Conservation (phyloP, 2,888 invertebrate genomes). For the Andrena praecox region DNA sequence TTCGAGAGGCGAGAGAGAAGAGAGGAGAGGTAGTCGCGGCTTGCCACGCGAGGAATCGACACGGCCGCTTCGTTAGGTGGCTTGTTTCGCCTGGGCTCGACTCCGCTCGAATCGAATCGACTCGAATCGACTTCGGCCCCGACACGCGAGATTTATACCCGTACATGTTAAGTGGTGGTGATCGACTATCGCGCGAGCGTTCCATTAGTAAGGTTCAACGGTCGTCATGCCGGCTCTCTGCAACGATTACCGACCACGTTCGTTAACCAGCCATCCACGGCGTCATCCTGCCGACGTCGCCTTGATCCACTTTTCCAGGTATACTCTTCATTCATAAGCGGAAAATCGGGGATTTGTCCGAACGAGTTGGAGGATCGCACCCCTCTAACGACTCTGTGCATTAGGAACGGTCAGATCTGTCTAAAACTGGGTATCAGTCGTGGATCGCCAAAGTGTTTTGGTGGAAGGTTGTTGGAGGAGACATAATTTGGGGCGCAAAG, state of each 20-base stretch:
- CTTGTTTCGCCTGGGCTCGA: slow-evolving; percentile 65
- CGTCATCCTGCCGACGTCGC: slow-evolving; percentile 15
- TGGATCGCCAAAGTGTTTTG: too few species aligned
- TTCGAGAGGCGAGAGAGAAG: slow-evolving; percentile 67
- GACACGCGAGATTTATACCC: slow-evolving; percentile 71
- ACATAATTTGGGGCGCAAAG: too few species aligned
- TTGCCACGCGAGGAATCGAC: slow-evolving; percentile 78
- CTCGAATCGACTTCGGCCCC: slow-evolving; percentile 36
- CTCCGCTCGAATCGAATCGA: slow-evolving; percentile 46
- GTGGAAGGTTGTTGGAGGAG: too few species aligned
- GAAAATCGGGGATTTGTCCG: too few species aligned
- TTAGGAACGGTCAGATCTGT: too few species aligned
- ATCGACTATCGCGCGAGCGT: slow-evolving; percentile 75
- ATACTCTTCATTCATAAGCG: slow-evolving; percentile 36
- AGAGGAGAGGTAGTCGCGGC: slow-evolving; percentile 76
- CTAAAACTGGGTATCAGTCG: too few species aligned
- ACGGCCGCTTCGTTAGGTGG: slow-evolving; percentile 78
- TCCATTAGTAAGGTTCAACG: slow-evolving; percentile 70
- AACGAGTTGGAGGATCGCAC: too few species aligned
- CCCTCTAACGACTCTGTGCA: too few species aligned
- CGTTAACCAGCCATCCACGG: slow-evolving; percentile 38
- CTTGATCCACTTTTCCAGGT: slow-evolving; percentile 14
- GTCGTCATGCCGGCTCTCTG: slow-evolving; percentile 53
- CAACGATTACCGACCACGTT: slow-evolving; percentile 50
- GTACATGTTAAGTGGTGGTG: slow-evolving; percentile 77